A percentile compares a stretch with the other conserved stretches of the same genome.
phyloP scores from a whole-genome alignment of 2,113 vertebrate species.

The Plecotus auritus region DNA sequence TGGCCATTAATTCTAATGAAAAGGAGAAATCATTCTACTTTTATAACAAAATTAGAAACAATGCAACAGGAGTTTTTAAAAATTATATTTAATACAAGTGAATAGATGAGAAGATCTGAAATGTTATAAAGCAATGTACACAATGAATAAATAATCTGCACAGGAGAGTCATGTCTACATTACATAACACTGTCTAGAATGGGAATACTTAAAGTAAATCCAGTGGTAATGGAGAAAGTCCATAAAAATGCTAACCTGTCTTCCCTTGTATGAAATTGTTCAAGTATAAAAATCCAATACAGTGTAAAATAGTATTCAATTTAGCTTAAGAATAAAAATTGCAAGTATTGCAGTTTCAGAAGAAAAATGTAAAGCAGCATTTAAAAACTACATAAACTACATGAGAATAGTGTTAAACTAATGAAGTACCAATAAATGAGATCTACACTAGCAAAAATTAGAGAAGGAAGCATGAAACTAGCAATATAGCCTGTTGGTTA shows the following conservation, averaged over 20 bases:
- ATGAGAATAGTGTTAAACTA: constrained; percentile 74
- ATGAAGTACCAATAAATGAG: constrained; percentile 72
- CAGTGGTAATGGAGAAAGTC: constrained; percentile 95
- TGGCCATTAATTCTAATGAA: neutral
- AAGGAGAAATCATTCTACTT: neutral
- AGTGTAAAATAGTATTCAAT: constrained; percentile 98
- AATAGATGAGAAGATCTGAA: constrained; percentile 94
- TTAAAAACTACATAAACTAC: constrained; percentile 85
- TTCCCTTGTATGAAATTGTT: constrained; percentile 99
- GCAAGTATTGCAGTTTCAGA: constrained; percentile 93
- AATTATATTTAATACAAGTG: constrained; percentile 94
- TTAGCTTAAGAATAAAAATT: constrained; percentile 94
- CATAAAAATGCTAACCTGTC: constrained; percentile 93
- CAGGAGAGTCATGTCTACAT: constrained; percentile 92
- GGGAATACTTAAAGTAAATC: constrained; percentile 93
- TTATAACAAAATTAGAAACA: constrained; percentile 65
- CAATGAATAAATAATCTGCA: constrained; percentile 91
- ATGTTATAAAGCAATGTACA: constrained; percentile 89
- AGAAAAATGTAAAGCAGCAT: constrained; percentile 94
- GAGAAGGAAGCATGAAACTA: constrained; percentile 84
- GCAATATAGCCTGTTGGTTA: constrained; percentile 81
- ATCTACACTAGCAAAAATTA: constrained; percentile 83
- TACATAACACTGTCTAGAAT: constrained; percentile 89
- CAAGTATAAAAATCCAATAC: constrained; percentile 99
- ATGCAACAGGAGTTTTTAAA: constrained; percentile 84